phyloP scores from a whole-genome alignment of 30 jellyfish, hydroid and myxozoan species.

The Aurelia coerulea region DNA sequence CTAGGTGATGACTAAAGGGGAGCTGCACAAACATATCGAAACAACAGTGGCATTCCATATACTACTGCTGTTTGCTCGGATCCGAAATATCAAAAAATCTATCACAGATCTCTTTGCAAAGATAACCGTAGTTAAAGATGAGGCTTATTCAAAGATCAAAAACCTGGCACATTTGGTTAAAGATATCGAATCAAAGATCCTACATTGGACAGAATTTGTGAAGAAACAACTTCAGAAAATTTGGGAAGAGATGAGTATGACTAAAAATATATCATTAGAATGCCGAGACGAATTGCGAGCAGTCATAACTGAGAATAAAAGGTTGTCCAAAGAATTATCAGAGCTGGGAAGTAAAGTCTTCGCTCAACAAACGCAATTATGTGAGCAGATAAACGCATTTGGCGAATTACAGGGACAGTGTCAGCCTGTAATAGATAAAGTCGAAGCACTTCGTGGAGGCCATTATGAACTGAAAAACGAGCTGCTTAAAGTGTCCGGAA shows the following conservation, averaged over 20 bases:
- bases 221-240: slow-evolving; percentile 10
- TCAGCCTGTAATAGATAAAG: not conserved
- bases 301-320: not conserved
- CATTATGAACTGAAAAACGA: slow-evolving; percentile 14
- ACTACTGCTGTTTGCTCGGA: not conserved
- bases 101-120: not conserved
- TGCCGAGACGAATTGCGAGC: not conserved
- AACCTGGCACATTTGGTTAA: not conserved
- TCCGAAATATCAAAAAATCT: not conserved
- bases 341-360: slow-evolving; percentile 4
- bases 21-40: slow-evolving; percentile 8
- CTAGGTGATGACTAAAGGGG: slow-evolving; percentile 33
- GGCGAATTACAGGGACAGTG: not conserved
- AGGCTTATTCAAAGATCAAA: not conserved
- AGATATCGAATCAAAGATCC: slow-evolving; percentile 24
- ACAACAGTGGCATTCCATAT: slow-evolving; percentile 5
- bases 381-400: slow-evolving; percentile 27
- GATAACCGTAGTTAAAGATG: not conserved
- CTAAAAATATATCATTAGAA: not conserved
- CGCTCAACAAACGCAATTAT: slow-evolving; percentile 17
- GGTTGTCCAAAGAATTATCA: not conserved
- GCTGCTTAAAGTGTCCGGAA: slow-evolving; percentile 9
- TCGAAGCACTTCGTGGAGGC: slow-evolving; percentile 40
- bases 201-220: slow-evolving; percentile 41
- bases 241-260: slow-evolving; percentile 11